Evolutionary conservation across 2,888 invertebrate species (phyloP), one percentile per base, ranked within the genome.

Genomic region (Nomada ruficornis): DNA sequence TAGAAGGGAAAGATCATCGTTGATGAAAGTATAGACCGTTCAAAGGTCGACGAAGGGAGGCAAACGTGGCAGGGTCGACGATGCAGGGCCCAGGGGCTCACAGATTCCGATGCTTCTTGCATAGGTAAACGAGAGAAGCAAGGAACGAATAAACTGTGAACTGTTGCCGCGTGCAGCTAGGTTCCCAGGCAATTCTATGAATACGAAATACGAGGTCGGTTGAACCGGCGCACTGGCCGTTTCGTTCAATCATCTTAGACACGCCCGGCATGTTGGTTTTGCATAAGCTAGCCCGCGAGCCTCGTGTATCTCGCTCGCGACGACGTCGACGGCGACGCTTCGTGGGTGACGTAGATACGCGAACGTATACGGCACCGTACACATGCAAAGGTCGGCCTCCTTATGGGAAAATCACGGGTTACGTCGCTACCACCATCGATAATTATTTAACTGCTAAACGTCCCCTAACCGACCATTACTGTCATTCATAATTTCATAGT

Each of bases 201-300:
- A 92, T 92, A 92, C 91, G 87, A 92, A 92, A 92, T 92, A 91
- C 91, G 91, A 91, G 90, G 91, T 91, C 90, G 89, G 85, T 76
- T 86, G 82, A 80, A 84, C 81, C 84, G 74, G 57, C 82, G 84
- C 83, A 81, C 82, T 82, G 86, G 82, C 86, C 81, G 87, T 85
- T 91, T 90, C 90, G 90, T 86, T 91, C 91, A 90, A 92, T 92
- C 92, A 91, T 92, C 91, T 86, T 83, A 87, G 92, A 91, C 91
- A 92, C 92, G 90, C 91, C 91, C 90, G 91, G 87, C 88, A 90
- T 91, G 89, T 92, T 90, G 90, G 89, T 81, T 91, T 90, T 92
- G 91, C 90, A 91, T 91, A 90, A 88, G 87, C 77, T 65, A 81
- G 85, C 88, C 87, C 83, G 81, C 81, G 80, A 87, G 87, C 81